Base-by-base conservation (phyloP, 2,113 vertebrate genomes). In the Pithys albifrons region DNA sequence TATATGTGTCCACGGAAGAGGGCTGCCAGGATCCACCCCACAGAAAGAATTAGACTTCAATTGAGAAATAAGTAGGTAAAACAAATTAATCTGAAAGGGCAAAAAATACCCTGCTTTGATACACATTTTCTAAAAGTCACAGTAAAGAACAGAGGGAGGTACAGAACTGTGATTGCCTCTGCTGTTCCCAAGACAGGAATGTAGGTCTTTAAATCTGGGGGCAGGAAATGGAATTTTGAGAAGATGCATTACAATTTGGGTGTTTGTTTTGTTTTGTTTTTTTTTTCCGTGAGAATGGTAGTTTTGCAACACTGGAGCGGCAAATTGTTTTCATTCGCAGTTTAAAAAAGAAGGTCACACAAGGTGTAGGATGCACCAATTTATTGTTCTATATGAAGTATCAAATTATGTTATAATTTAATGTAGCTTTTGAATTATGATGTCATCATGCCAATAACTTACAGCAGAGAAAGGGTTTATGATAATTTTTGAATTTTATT, bases 281-380 rank as follows among this genome's bases (percentile, higher is more conserved):
- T 93, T 96, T 89, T 95, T 71, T 71, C 91, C 88, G 54, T 37
- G 31, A 39, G 58, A 85, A 92, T 46, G 67, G 87, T 45, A 93
- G 93, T 83, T 97, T 95, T 89, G 93, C 81, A 95, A 95, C 92
- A 95, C 55, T 93, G 91, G 69, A 97, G 96, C 24, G 2, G 83
- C 74, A 97, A 96, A 96, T 84, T 97, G 75, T 95, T 96, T 94
- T 96, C 91, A 95, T 91, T 93, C 86, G 85, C 93, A 93, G 91
- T 90, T 95, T 85, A 83, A 95, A 95, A 95, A 19, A 94, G 89
- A 95, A 94, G 82, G 92, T 96, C 93, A 95, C 86, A 96, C n/a
- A 65, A 92, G 66, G 66, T 91, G 76, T 69, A 79, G 23, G 12
- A 87, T 87, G 77, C 54, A 54, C 41, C 91, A 57, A 93, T 94